Evolutionary conservation across 1,140 invertebrate species (phyloP), one percentile per base, ranked within the genome.

Genomic region (Platorchestia sp.): DNA sequence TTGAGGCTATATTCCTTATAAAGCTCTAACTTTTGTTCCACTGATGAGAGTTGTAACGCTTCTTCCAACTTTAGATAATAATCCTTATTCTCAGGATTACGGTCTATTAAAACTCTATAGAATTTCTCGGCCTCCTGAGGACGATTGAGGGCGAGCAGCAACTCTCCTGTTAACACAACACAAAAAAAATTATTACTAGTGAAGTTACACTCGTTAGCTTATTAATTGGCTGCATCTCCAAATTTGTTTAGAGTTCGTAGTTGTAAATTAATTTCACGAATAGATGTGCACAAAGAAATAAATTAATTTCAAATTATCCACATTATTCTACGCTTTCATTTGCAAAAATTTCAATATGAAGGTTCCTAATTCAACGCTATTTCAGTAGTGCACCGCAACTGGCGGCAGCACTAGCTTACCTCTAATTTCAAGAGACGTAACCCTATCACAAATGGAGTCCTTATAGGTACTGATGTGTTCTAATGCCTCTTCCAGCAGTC

Each of bases 41-140:
- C 97, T 95, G 97, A 97, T 40, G 96, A 97, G 95, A 99, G 97
- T 97, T 98, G 98, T 96, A 98, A 98, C 44, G 99, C 98, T 97
- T 98, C 98, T 97, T 99, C 98, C 97, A 99, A 97, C 97, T 98
- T 98, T 96, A 98, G 97, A 97, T 99, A 99, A 97, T 99, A 99
- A 95, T 98, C 97, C 95, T 98, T 98, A 97, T 99, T 99, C 97
- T 99, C 99, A 27, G 99, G 99, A 98, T 99, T 99, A 96, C 99
- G 98, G 95, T 98, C 98, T 96, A 99, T 98, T 91, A 99, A 97
- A 95, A 98, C 98, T 97, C 98, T 98, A 97, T 99, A 99, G 86
- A 99, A 98, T 96, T 98, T 97, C 96, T 98, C 98, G n/a, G 99
- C 99, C 97, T 99, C 98, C 96, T 97, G 97, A 93, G 97, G 97